Conservation (phyloP, 2,113 vertebrate species). For the Bostrychus sinensis region DNA sequence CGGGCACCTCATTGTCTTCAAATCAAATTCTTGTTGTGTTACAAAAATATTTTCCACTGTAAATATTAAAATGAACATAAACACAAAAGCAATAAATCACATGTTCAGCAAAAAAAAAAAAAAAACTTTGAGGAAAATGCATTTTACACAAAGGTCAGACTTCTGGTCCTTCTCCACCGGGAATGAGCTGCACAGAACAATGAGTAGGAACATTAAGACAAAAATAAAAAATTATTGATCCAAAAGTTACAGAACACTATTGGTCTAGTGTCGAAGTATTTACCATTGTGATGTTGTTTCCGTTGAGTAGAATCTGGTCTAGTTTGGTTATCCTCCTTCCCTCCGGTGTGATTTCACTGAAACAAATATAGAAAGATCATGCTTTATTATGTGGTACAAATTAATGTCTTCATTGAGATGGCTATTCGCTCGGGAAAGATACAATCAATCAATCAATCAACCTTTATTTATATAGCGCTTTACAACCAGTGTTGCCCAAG, state of each 20-base stretch:
- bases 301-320: slow-evolving; percentile 96
- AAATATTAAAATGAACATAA: background rate
- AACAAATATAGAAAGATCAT: background rate
- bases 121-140: background rate
- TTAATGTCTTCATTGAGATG: no score
- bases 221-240: no score
- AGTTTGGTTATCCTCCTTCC: slow-evolving; percentile 96
- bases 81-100: background rate
- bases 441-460: no score
- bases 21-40: slow-evolving; percentile 29
- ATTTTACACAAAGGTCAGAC: slow-evolving; percentile 71
- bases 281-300: slow-evolving; percentile 99
- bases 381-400: no score
- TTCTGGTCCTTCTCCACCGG: slow-evolving; percentile 98
- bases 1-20: background rate
- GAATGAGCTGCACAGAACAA: slow-evolving; percentile 86
- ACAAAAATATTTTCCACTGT: slow-evolving; percentile 52
- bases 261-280: no score
- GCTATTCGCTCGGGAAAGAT: no score
- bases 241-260: no score
- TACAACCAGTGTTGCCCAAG: no score
- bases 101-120: slow-evolving; percentile 21
- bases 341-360: slow-evolving; percentile 95
- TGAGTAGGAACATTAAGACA: background rate
- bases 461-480: no score